Conservation (phyloP, 1,140 invertebrate species). For the Brachionus plicatilis region DNA sequence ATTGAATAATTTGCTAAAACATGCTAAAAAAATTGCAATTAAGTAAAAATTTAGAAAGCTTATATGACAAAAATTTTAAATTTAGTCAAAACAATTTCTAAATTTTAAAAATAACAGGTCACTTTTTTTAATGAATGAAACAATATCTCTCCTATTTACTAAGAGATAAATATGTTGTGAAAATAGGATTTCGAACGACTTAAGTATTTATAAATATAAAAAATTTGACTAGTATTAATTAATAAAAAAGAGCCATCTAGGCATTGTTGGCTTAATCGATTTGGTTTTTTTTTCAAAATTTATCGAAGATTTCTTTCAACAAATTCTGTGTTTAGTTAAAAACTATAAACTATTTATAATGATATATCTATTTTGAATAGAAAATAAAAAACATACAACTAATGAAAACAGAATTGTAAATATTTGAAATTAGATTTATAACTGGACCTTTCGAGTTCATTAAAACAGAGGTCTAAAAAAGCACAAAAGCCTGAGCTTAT, state of each 20-base stretch:
- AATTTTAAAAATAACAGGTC: not conserved
- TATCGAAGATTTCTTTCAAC: not conserved
- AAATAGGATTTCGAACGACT: not conserved
- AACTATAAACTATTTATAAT: not conserved
- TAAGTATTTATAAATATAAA: not conserved
- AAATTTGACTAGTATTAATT: not conserved
- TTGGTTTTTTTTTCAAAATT: not conserved
- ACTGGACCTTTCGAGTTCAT: conserved; percentile 15
- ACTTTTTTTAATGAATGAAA: not conserved
- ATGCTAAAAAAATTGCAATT: not conserved
- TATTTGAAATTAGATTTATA: conserved; percentile 26
- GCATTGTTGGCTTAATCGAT: not conserved
- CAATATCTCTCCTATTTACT: not conserved
- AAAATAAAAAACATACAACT: not conserved
- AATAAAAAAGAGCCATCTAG: not conserved
- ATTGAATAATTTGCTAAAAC: not conserved
- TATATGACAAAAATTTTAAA: not conserved
- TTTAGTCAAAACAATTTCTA: not conserved
- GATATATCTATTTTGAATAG: not conserved
- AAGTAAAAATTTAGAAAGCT: not conserved
- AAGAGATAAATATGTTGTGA: not conserved
- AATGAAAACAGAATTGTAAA: conserved; percentile 4
- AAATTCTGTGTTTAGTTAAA: not conserved
- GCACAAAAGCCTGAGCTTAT: not conserved
- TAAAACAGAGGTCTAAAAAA: conserved; percentile 1